Evolutionary conservation across 2,113 vertebrate species (phyloP).

Genomic region (Brachypodius melanocephalos): DNA sequence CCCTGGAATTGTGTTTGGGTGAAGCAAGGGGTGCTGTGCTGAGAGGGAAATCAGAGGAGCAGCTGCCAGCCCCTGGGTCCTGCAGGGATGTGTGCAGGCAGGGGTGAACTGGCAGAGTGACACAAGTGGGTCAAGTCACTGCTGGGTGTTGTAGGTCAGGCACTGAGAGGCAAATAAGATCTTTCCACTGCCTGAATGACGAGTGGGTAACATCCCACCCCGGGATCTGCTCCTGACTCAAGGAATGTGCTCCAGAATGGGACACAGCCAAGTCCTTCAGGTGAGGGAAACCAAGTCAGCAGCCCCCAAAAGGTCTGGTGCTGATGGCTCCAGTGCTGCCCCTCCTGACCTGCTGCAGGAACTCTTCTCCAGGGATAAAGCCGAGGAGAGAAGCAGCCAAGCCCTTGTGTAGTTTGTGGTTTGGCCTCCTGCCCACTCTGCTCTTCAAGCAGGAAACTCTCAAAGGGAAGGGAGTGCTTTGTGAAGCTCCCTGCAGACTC

Average conservation of each 20-base stretch:
- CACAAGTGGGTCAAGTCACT: background rate
- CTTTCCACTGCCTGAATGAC: background rate
- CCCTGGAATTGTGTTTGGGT: background rate
- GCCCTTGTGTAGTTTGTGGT: background rate
- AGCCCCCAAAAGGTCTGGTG: background rate
- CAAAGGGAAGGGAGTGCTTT: constrained; percentile 5
- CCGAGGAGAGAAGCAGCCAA: background rate
- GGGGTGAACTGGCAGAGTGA: background rate
- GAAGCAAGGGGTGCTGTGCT: background rate
- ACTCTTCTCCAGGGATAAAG: background rate
- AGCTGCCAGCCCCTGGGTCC: background rate
- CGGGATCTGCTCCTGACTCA: background rate
- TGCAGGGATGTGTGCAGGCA: background rate
- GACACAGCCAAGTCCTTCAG: background rate
- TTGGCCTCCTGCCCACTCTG: constrained; percentile 15
- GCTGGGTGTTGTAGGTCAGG: background rate
- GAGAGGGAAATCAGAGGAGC: background rate
- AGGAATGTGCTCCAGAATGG: background rate
- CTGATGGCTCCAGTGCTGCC: background rate
- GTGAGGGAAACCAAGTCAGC: background rate
- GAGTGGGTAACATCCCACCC: background rate
- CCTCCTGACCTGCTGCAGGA: background rate
- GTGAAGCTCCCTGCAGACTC: background rate
- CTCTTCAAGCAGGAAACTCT: constrained; percentile 28
- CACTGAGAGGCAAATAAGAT: background rate